These are phyloP conservation scores for Nymphicus hollandicus DNA, from an alignment of 2,113 vertebrate species.

Conservation along the genomic window DNA sequence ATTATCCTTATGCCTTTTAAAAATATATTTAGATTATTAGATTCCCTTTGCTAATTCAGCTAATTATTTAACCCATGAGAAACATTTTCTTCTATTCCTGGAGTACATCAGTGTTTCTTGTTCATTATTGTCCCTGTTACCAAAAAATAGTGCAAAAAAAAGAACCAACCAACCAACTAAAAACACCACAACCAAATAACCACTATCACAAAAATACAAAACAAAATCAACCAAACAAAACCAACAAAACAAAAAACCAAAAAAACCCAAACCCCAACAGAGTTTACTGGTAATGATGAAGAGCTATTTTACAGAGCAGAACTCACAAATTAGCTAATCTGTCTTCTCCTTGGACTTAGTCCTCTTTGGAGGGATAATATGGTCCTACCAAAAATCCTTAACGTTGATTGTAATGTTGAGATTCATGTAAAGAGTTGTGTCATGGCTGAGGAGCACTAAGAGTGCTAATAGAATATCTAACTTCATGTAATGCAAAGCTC, in stretches of 20 bases:
- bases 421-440: neutral
- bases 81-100: neutral
- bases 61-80: neutral
- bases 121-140: neutral
- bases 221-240: neutral
- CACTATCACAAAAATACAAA: neutral
- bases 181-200: neutral
- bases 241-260: neutral
- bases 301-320: neutral
- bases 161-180: neutral
- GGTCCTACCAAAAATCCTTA: neutral
- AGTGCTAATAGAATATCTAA: neutral
- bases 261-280: too few species aligned
- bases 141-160: neutral
- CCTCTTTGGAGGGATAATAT: neutral
- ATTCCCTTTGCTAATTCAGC: neutral
- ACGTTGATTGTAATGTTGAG: neutral
- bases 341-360: neutral
- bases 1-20: neutral
- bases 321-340: neutral
- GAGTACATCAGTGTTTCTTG: neutral
- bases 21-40: neutral
- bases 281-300: neutral
- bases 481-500: neutral
- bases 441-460: neutral